Evolutionary conservation across 2,113 vertebrate species (phyloP).

Genomic region (Polyodon spathula): DNA sequence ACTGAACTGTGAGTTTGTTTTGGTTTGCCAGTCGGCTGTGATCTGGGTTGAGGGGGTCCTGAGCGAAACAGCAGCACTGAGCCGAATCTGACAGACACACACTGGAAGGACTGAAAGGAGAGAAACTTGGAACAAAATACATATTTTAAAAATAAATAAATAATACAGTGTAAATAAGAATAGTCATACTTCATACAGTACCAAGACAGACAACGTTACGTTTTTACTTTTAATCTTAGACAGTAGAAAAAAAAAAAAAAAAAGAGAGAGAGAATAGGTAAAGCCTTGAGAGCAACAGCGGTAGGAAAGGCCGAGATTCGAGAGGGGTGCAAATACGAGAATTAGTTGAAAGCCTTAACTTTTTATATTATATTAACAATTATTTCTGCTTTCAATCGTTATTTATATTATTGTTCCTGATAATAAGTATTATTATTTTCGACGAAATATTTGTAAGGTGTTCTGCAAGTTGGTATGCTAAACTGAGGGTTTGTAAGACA

Average conservation of each 20-base stretch:
- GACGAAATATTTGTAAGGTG: no score
- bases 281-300: background rate
- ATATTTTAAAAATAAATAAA: background rate
- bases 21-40: background rate
- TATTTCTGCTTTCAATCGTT: no score
- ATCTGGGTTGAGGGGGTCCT: background rate
- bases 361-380: background rate
- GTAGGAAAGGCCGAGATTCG: constrained; percentile 7
- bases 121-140: background rate
- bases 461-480: background rate
- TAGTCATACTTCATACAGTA: no score
- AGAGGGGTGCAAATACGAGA: background rate
- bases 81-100: background rate
- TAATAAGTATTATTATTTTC: no score
- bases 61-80: background rate
- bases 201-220: no score
- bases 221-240: background rate
- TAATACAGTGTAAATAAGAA: no score
- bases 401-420: no score
- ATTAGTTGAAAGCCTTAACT: constrained; percentile 2
- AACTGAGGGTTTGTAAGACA: background rate
- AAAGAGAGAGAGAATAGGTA: background rate
- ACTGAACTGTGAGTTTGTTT: background rate
- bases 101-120: background rate
- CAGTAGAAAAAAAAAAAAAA: background rate